A percentile compares a stretch with the other conserved stretches of the same genome.
Conservation (phyloP, 2,797 vertebrate species). For the Cirrhinus molitorella region DNA sequence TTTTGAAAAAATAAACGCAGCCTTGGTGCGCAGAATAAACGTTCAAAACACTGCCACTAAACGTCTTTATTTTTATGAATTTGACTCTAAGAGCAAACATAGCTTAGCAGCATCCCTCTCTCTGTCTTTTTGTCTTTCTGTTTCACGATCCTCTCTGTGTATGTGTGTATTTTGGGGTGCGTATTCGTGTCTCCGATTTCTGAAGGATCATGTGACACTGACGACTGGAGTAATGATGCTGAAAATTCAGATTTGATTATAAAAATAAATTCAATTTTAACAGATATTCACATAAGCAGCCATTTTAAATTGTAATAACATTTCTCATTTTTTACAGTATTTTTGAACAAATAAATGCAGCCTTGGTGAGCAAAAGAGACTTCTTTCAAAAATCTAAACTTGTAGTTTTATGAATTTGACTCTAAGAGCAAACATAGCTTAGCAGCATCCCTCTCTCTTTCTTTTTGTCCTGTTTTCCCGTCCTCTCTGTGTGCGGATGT, state of each 20-base stretch:
- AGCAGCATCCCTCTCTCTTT: not conserved
- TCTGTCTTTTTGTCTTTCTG: too few species aligned
- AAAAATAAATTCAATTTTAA: not conserved
- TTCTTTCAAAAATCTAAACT: not conserved
- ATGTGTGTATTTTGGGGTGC: too few species aligned
- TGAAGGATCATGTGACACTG: not conserved
- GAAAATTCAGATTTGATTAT: not conserved
- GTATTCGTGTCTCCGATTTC: too few species aligned
- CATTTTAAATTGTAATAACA: too few species aligned
- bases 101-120: too few species aligned
- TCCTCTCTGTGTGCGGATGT: not conserved
- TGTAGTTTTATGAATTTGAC: not conserved
- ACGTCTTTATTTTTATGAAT: too few species aligned
- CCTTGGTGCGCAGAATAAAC: not conserved
- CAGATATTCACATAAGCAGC: too few species aligned
- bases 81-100: too few species aligned
- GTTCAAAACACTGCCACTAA: too few species aligned
- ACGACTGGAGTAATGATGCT: too few species aligned
- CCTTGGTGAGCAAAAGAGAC: not conserved
- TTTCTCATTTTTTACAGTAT: not conserved
- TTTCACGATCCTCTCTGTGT: too few species aligned
- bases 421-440: not conserved
- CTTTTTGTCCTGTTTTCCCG: not conserved
- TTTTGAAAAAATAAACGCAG: not conserved
- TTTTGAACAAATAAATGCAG: not conserved